Base-by-base conservation (phyloP, 2,888 invertebrate species). In the Augochlorella aurata region DNA sequence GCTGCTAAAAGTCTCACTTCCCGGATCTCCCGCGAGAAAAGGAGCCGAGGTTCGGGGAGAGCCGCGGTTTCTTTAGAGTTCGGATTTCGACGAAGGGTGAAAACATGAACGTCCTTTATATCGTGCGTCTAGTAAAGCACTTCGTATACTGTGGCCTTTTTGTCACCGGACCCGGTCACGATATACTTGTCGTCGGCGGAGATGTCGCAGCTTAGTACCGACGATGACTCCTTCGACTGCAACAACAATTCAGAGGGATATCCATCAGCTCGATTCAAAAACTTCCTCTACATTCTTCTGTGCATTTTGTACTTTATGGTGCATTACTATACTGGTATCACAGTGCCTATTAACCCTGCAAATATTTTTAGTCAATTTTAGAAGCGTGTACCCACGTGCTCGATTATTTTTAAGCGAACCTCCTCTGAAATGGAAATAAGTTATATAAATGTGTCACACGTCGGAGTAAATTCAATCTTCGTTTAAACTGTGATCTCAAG, bases 141-240 rank as follows among this genome's bases (percentile, higher is more conserved):
- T 96, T 99, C 98, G 94, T 99, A 99, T 87, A 99, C 97, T 74
- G 98, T 99, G 89, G 99, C 99, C 94, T 99, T 99, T 94, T 99
- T 99, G 94, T 99, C 99, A 79, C 99, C 99, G 63, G 98, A 98
- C 85, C 99, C 99, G 69, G 99, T 99, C 91, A 99, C 98, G 92
- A 99, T 98, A 94, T 97, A 99, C 94, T 98, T 98, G 95, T 99
- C 99, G 94, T 99, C 99, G 83, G 97, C 96, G 86, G 99, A 98
- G 94, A 99, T 98, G 96, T 99, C 99, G 95, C 99, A 99, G 95
- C 98, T 98, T 92, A 99, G 95, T 93, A 99, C 99, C 92, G 99
- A 99, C 90, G 98, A 98, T 77, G 98, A 98, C 95, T 99, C 99
- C 95, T 99, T 98, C 71, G 97, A 97, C 97, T 97, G 95, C 47